Base-by-base conservation (phyloP, 2,888 invertebrate genomes). In the Ochropleura leucogaster region DNA sequence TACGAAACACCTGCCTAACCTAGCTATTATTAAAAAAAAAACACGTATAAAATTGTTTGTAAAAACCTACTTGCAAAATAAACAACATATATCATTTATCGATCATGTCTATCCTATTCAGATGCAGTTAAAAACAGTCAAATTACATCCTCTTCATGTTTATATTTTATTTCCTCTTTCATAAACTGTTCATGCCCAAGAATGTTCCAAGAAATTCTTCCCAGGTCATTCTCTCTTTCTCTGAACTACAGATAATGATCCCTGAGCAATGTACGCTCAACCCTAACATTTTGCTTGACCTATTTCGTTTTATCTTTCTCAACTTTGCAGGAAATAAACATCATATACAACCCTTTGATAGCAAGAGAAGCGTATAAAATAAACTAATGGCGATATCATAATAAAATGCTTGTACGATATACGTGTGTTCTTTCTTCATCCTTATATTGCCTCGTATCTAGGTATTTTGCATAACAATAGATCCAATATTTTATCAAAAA, bases 341-440 rank as follows among this genome's bases (percentile, higher is more conserved):
- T 75, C 59, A 71, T 68, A 71, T 51, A 51, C 53, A 55, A 62
- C 65, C 57, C 77, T 82, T 74, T 78, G 70, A 80, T 72, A 77
- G 59, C 68, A 46, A 57, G 40, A 68, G 68, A 4, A 62, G 65
- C 62, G 63, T 49, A 82, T 72, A 84, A 72, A 74, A 72, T 65
- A 74, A 78, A 74, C 69, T 75, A 77, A 80, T 72, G 49, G 68
- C 64, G 63, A 81, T 82, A 76, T 84, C 69, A 81, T 84, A 74
- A 84, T 63, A 79, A 74, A 76, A 76, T 72, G 60, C 63, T 72
- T 51, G 40, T 60, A 47, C 68, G 57, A 62, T 74, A 62, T 55
- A 70, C 66, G 57, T 78, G 63, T 84, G 79, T 74, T 18, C 70
- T 65, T 70, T 78, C 72, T 72, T 73, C 57, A 66, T 72, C 68